Evolutionary conservation across 2,888 invertebrate species (phyloP), one percentile per base, ranked within the genome.

Genomic region (Parascotia fuliginaria): DNA sequence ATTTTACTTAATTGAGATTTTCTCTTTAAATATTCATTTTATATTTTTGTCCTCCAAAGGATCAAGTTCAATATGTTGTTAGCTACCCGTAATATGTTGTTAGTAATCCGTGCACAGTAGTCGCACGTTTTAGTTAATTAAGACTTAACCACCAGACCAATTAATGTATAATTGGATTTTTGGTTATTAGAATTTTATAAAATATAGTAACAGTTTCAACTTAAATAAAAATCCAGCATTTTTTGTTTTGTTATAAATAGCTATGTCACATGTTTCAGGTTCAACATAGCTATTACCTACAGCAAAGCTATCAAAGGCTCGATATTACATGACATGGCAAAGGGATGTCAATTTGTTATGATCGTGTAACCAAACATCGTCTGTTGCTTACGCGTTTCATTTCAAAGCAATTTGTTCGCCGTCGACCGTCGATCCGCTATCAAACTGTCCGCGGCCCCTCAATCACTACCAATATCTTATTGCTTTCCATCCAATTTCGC

Each of bases 391-490:
- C 56, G 51, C 46, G 37, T 51, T 51, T 46, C 53, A 48, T 54
- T 52, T 48, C 55, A 43, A 48, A 55, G 53, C 62, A 57, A 67
- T 65, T 59, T 59, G 49, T 60, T 51, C 37, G 9, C 40, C 40
- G 66, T 61, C 59, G 38, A 38, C 37, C 59, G 44, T 55, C 49
- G 57, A 37, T 48, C 48, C 52, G 53, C 47, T 19, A 43, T 53
- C 43, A 36, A 42, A 38, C 46, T 36, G 54, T 44, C 49, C 55
- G 50, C 29, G 43, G 54, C 42, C 67, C 62, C 50, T 68, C 62
- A 61, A 65, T 69, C 60, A 57, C 44, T 50, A 63, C 57, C 62
- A 39, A 71, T 71, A 70, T 67, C 67, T 70, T 73, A 73, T 73
- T 72, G 64, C 60, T 64, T 65, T 65, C 58, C 61, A 60, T 68